Conservation (phyloP, 2,888 invertebrate genomes). For the Gandaritis pyraliata region DNA sequence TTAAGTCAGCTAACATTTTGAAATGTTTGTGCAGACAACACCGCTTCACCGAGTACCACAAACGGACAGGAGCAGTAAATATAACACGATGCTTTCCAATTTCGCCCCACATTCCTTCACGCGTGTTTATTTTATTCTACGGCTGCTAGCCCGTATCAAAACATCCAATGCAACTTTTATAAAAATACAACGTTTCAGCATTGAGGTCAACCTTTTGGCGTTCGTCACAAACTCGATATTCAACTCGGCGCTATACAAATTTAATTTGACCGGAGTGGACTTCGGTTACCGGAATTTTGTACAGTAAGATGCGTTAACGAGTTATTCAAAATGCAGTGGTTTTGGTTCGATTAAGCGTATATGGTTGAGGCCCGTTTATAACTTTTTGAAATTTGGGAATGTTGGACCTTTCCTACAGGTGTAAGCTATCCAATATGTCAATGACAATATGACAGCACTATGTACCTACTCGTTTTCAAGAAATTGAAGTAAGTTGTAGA, state of each 20-base stretch:
- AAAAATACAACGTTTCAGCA: slow-evolving; percentile 50
- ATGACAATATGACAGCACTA: too few relatives aligned
- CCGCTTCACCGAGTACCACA: slow-evolving; percentile 40
- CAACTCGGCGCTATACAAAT: slow-evolving; percentile 39
- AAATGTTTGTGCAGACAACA: slow-evolving; percentile 32
- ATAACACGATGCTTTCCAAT: slow-evolving; percentile 61
- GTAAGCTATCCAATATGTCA: too few relatives aligned
- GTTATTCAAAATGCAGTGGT: slow-evolving; percentile 17
- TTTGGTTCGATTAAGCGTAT: slow-evolving; percentile 21
- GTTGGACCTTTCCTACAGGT: too few relatives aligned
- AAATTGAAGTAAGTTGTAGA: too few relatives aligned
- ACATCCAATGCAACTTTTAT: slow-evolving; percentile 55
- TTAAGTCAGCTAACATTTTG: slow-evolving; percentile 34
- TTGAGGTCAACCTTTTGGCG: slow-evolving; percentile 54
- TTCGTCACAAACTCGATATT: slow-evolving; percentile 50
- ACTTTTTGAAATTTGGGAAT: background rate
- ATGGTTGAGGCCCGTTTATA: background rate
- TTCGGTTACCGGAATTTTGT: slow-evolving; percentile 33
- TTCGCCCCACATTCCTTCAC: slow-evolving; percentile 66
- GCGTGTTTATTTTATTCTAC: slow-evolving; percentile 64
- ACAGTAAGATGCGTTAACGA: slow-evolving; percentile 26
- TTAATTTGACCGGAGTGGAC: slow-evolving; percentile 36
- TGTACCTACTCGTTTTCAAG: too few relatives aligned
- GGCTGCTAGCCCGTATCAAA: slow-evolving; percentile 51
- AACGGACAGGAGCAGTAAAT: slow-evolving; percentile 46